phyloP scores from a whole-genome alignment of 2,113 vertebrate species.

The Nannobrachium achirus region DNA sequence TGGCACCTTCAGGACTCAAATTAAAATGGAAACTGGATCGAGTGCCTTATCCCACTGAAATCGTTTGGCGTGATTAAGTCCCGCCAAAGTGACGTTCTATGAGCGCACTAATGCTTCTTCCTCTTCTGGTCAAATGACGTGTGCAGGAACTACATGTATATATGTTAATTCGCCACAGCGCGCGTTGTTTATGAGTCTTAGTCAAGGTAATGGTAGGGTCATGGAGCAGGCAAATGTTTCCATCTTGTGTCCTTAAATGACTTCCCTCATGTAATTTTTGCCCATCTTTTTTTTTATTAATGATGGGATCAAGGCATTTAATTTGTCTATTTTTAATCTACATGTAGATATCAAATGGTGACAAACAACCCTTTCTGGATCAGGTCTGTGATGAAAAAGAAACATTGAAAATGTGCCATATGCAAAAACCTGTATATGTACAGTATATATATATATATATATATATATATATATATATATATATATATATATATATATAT shows the following conservation, averaged over 20 bases:
- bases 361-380: neutral
- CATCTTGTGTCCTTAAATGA: constrained; percentile 55
- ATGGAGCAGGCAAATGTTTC: constrained; percentile 48
- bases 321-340: constrained; percentile 41
- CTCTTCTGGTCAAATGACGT: constrained; percentile 47
- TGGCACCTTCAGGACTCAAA: constrained; percentile 68
- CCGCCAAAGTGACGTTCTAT: constrained; percentile 61
- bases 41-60: constrained; percentile 63
- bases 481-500: too few relatives aligned
- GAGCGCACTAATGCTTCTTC: constrained; percentile 61
- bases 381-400: neutral
- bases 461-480: too few relatives aligned
- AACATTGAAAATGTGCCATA: constrained; percentile 3
- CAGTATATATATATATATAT: too few relatives aligned
- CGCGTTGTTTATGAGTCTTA: constrained; percentile 68
- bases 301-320: constrained; percentile 39
- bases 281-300: constrained; percentile 46
- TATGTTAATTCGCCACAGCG: constrained; percentile 74
- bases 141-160: constrained; percentile 50
- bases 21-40: constrained; percentile 74
- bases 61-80: constrained; percentile 75
- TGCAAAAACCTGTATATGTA: neutral
- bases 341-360: constrained; percentile 22
- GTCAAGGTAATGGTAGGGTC: constrained; percentile 72
- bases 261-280: constrained; percentile 41